Percentiles rank a stretch among this genome's conserved stretches.
Conservation (phyloP, 1,140 invertebrate species). For the Campodea augens region DNA sequence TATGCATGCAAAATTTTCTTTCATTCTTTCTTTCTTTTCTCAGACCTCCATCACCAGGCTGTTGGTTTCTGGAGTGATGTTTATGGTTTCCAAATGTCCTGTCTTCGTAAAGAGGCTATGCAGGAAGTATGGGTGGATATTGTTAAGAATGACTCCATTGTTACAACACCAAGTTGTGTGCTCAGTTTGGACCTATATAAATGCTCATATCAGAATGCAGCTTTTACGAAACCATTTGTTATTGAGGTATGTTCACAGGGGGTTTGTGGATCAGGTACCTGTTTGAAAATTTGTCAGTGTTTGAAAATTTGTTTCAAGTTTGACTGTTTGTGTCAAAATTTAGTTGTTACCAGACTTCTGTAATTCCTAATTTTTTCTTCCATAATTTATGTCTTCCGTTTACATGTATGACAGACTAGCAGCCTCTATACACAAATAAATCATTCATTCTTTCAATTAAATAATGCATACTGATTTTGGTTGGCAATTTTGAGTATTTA, state of each 20-base stretch:
- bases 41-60: conserved; percentile 45
- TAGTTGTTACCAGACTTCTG: too few species aligned
- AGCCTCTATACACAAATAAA: too few species aligned
- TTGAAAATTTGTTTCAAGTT: conserved; percentile 8
- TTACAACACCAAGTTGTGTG: conserved; percentile 47
- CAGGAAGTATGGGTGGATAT: conserved; percentile 75
- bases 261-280: conserved; percentile 12
- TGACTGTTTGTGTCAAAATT: conserved; percentile 18
- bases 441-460: too few species aligned
- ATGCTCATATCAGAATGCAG: conserved; percentile 56
- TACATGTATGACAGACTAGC: too few species aligned
- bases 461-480: too few species aligned
- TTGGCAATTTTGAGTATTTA: too few species aligned
- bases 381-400: too few species aligned
- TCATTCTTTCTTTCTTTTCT: conserved; percentile 17
- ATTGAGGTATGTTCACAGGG: conserved; percentile 43
- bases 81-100: conserved; percentile 93
- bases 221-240: conserved; percentile 58
- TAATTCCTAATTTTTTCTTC: too few species aligned
- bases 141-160: conserved; percentile 50
- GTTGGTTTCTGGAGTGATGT: conserved; percentile 88
- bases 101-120: conserved; percentile 72
- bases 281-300: too few species aligned
- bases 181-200: conserved; percentile 59
- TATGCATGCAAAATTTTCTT: conserved; percentile 1